A percentile compares a stretch with the other conserved stretches of the same genome.
Conservation (phyloP, 2,888 invertebrate species). For the Lepas anatifera region DNA sequence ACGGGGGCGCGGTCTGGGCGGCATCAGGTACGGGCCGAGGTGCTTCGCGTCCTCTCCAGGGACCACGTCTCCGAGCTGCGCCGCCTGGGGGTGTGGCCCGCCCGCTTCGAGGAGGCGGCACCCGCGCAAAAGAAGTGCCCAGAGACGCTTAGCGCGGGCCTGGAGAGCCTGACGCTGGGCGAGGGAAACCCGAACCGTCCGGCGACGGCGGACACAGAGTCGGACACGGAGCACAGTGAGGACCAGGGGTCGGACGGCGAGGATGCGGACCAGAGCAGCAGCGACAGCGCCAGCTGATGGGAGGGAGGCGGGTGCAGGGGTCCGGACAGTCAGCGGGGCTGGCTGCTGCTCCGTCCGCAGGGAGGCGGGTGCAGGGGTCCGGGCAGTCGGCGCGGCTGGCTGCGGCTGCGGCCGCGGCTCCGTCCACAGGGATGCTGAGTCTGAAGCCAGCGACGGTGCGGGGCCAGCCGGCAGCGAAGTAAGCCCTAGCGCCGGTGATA, state of each 20-base stretch:
- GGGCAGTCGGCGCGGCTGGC: too few relatives aligned
- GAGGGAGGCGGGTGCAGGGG: too few relatives aligned
- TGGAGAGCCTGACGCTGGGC: neutral
- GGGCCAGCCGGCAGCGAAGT: too few relatives aligned
- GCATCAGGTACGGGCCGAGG: constrained; percentile 86
- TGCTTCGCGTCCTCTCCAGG: constrained; percentile 44
- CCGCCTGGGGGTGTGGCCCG: constrained; percentile 53
- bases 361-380: too few relatives aligned
- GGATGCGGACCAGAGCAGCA: neutral
- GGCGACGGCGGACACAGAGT: neutral
- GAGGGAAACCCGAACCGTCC: neutral
- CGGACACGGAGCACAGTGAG: neutral
- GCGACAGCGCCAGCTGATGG: too few relatives aligned
- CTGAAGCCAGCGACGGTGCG: too few relatives aligned
- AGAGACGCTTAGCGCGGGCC: constrained; percentile 35
- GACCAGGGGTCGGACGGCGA: neutral
- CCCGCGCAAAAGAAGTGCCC: constrained; percentile 54
- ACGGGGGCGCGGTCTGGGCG: too few relatives aligned
- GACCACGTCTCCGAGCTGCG: constrained; percentile 62
- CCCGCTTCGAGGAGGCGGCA: constrained; percentile 69
- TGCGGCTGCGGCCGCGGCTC: too few relatives aligned
- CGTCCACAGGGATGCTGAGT: too few relatives aligned
- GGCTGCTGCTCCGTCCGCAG: too few relatives aligned
- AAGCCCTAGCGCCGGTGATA: too few relatives aligned
- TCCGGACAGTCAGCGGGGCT: too few relatives aligned